Base-by-base conservation (phyloP, 2,888 invertebrate genomes). In the Aleiodes testaceus region DNA sequence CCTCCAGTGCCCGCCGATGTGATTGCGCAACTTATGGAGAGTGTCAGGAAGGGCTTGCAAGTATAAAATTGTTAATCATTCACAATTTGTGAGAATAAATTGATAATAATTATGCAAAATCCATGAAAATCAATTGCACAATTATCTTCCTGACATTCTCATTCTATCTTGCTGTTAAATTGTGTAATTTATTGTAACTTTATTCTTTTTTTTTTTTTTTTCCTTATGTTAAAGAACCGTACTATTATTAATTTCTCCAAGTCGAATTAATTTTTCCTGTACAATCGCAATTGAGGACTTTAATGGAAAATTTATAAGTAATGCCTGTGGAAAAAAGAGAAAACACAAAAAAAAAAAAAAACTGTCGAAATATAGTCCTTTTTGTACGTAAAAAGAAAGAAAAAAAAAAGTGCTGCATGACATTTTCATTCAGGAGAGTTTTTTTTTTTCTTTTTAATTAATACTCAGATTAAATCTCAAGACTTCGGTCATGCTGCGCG, bases 151-250 rank as follows among this genome's bases (percentile, higher is more conserved):
- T 73, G 66, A 70, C 81, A 81, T 81, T 82, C 84, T 82, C 80
- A 83, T 79, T 77, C 16, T 72, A 63, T 63, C 72, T 73, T 74
- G 75, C 78, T 80, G 80, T 79, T 75, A 77, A 78, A 79, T 76
- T 77, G 80, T 81, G 78, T 83, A 81, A 59, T 79, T 78, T 79
- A 78, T 79, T 79, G 73, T 69, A 66, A 53, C 18, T 68, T 69
- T 66, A 16, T 69, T 66, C 69, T 52, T 69, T 53, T 16, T 44
- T 68, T 69, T 61, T 69, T 52, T 67, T 50, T 16, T 44, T 68
- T 69, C 50, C 71, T 65, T 66, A 36, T 52, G 72, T 74, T 36
- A 6, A 36, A 36, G 69, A 70, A 69, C 68, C 72, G 72, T 75
- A 74, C 73, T 75, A 63, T 70, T 50, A 71, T 73, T 36, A 36